A percentile compares a stretch with the other conserved stretches of the same genome.
phyloP scores from a whole-genome alignment of 2,113 vertebrate species.

The Python bivittatus region DNA sequence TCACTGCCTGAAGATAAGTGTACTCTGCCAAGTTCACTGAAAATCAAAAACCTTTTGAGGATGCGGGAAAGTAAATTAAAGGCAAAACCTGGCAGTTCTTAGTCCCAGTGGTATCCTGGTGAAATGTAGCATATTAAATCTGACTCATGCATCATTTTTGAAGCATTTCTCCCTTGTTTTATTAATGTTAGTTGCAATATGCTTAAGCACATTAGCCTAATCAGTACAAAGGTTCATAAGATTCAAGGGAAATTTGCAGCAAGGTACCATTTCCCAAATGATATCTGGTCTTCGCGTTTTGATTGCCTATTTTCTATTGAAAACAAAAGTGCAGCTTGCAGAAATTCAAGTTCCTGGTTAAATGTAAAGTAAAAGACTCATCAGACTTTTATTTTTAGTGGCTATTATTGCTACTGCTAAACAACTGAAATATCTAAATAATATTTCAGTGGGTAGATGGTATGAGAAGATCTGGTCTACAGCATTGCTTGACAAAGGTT shows the following conservation, averaged over 20 bases:
- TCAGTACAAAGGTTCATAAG: constrained; percentile 20
- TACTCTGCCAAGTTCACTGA: constrained; percentile 34
- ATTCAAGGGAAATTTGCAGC: constrained; percentile 36
- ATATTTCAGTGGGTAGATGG: neutral
- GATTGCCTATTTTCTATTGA: neutral
- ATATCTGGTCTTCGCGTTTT: neutral
- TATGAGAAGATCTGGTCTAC: neutral
- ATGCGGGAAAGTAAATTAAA: constrained; percentile 54
- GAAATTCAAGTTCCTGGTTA: neutral
- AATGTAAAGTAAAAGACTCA: neutral
- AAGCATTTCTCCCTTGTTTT: constrained; percentile 49
- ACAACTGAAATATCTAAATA: neutral
- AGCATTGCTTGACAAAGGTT: neutral
- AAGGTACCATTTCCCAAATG: neutral
- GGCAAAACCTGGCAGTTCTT: constrained; percentile 58
- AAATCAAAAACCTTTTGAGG: constrained; percentile 45
- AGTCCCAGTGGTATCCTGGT: constrained; percentile 46
- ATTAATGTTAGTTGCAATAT: constrained; percentile 51
- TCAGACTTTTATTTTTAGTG: neutral
- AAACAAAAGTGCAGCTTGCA: constrained; percentile 10
- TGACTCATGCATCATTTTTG: constrained; percentile 46
- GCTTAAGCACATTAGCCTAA: constrained; percentile 42
- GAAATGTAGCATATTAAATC: constrained; percentile 50
- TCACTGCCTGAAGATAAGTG: constrained; percentile 48
- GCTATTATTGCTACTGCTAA: neutral